Conservation (phyloP, 2,888 invertebrate genomes). For the Epinotia brunnichana region DNA sequence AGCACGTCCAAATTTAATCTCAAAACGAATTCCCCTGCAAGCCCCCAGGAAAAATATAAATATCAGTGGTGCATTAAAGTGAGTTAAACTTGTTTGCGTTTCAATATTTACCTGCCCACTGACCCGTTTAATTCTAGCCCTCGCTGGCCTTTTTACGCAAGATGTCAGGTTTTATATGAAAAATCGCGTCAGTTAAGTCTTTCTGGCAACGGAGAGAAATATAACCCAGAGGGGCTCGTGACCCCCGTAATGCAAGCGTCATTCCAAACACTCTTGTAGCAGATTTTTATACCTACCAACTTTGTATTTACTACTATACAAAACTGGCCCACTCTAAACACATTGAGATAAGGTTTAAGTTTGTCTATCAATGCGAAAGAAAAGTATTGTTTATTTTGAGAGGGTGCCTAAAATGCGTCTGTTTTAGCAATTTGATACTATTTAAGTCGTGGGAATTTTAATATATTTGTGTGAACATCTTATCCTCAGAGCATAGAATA, state of each 20-base stretch:
- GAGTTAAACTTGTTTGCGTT: constrained; percentile 79
- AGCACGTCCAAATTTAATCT: constrained; percentile 42
- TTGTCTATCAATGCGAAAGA: constrained; percentile 32
- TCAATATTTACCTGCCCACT: constrained; percentile 81
- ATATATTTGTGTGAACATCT: constrained; percentile 44
- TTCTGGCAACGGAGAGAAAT: background rate
- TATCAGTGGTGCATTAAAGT: constrained; percentile 79
- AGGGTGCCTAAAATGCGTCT: constrained; percentile 63
- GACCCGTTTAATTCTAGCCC: constrained; percentile 71
- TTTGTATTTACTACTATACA: constrained; percentile 41
- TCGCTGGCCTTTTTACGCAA: constrained; percentile 45
- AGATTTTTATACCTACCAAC: constrained; percentile 69
- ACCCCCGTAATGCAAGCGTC: constrained; percentile 73
- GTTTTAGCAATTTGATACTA: constrained; percentile 74
- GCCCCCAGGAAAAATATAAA: constrained; percentile 63
- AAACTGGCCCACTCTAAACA: constrained; percentile 41
- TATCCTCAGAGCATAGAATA: too few species aligned
- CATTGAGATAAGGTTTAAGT: constrained; percentile 48
- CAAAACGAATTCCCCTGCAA: constrained; percentile 46
- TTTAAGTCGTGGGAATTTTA: constrained; percentile 73
- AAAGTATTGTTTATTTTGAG: constrained; percentile 53
- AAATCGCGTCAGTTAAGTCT: background rate
- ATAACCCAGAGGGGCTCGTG: constrained; percentile 58
- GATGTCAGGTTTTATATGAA: background rate
- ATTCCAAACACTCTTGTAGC: constrained; percentile 74